Evolutionary conservation across 1,140 invertebrate genomes (phyloP).

Genomic region (Eufriesea mexicana): DNA sequence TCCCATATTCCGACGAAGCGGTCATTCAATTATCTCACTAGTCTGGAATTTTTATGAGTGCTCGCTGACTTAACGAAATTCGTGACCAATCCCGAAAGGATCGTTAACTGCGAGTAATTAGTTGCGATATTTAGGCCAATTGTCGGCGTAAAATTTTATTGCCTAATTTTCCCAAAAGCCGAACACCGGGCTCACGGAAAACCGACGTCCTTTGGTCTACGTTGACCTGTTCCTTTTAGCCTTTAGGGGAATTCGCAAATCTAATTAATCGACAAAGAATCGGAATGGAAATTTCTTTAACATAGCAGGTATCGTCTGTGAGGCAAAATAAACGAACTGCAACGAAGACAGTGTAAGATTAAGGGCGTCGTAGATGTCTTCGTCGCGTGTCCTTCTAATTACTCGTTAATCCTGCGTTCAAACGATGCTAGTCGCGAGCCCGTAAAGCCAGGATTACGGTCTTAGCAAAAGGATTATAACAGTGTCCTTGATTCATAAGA

Average conservation of each 20-base stretch:
- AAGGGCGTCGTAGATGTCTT: background rate
- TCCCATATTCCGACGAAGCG: slow-evolving; percentile 7
- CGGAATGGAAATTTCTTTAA: background rate
- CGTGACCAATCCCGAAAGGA: background rate
- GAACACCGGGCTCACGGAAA: too few relatives aligned
- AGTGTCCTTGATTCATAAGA: slow-evolving; percentile 50
- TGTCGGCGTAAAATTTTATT: background rate
- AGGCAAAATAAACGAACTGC: too few relatives aligned
- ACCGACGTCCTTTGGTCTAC: too few relatives aligned
- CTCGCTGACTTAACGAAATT: background rate
- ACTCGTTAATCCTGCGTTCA: slow-evolving; percentile 53
- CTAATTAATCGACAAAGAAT: background rate
- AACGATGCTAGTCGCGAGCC: slow-evolving; percentile 26
- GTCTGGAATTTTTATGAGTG: slow-evolving; percentile 17
- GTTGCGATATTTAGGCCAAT: background rate
- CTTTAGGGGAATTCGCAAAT: background rate
- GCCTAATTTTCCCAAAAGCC: background rate
- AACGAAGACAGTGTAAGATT: background rate
- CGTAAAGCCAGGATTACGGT: slow-evolving; percentile 56
- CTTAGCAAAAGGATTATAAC: slow-evolving; percentile 54
- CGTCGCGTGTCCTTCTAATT: slow-evolving; percentile 61
- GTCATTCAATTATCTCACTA: slow-evolving; percentile 27
- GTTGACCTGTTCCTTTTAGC: background rate
- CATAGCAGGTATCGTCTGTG: too few relatives aligned
- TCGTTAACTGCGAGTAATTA: background rate